Evolutionary conservation across 2,797 vertebrate genomes (phyloP), one percentile per base, ranked within the genome.

Genomic region (Propithecus perrieri): DNA sequence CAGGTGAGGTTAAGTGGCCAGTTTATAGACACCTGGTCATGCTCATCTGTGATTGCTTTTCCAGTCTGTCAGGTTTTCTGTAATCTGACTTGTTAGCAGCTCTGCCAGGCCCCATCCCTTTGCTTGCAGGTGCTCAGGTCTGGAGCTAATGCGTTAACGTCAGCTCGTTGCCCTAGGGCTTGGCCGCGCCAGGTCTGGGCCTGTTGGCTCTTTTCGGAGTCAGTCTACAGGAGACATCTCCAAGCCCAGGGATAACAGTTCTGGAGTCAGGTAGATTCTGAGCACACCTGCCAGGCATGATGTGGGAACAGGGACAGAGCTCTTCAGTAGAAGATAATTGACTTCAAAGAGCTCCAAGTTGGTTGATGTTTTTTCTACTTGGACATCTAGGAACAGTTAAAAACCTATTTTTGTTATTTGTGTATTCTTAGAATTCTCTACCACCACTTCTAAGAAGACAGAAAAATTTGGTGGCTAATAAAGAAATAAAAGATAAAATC

Each of bases 1-100:
- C 55, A 92, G 91, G 91, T 69, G 92, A 96, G 79, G 57, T 43
- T 89, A 93, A 89, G 72, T 46, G 89, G 91, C 92, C 91, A 92
- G 1, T 90, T 74, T 50, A 46, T 43, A 71, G 92, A 86, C 57
- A 84, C 33, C 72, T 26, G 78, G 91, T 35, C 79, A 7, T 22
- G 18, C 18, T 89, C 75, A 20, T n/a, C 65, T 41, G 65, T 4
- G 24, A 50, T 0, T 69, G 89, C 57, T 65, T 50, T 92, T 97
- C 97, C 86, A 75, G 98, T 94, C 85, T 38, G 80, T 92, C 93
- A 43, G 76, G 96, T 89, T 94, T 86, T 81, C 11, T 59, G 89
- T 91, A 95, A 81, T 96, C 85, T 71, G 81, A 88, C 79, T 94
- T 24, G 15, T 61, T 83, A 85, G 55, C 35, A 63, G 53, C 26